Evolutionary conservation across 2,888 invertebrate species (phyloP), one percentile per base, ranked within the genome.

Genomic region (Eulithis testata): DNA sequence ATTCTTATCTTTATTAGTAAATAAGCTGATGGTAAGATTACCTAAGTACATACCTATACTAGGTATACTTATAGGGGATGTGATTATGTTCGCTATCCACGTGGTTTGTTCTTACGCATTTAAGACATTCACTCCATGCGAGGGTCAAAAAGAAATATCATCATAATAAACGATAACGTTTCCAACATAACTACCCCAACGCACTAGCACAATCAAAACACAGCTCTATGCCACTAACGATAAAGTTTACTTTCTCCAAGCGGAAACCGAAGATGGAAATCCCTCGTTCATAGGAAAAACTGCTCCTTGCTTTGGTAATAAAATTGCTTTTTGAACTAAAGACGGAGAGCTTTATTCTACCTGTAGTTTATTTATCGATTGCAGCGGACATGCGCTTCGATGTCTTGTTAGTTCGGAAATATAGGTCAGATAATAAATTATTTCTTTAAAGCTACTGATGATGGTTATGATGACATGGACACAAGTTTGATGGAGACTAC

Each of bases 281-380:
- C 47, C 1, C 50, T 45, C 8, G 57, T 49, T 53, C 21, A 49
- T 49, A 56, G 47, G 43, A 66, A 66, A 66, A 56, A n/a, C 40
- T 47, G 51, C 60, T 49, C 21, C 52, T 45, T 8, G 3, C 47
- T 36, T 14, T 47, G 21, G 52, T 49, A n/a, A 63, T 63, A 66
- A 47, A 60, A 60, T 49, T 63, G 50, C 31, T 51, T 66, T 66
- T 60, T 31, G 45, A 47, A 62, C 12, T 31, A 37, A 21, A 55
- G 9, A 63, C 31, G 11, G n/a, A 54, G 31, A 21, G 21, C n/a
- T 54, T 21, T 49, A 55, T 31, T 37, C 4, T 54, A 59, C 59
- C 45, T 59, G 49, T 59, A 64, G 50, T 62, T 59, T 45, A 55
- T 62, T 56, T 63, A 64, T 64, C 51, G 56, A 69, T 67, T 64